Percentiles rank a stretch among this genome's conserved stretches.
Conservation (phyloP, 2,113 vertebrate genomes). For the Leiothrix lutea region DNA sequence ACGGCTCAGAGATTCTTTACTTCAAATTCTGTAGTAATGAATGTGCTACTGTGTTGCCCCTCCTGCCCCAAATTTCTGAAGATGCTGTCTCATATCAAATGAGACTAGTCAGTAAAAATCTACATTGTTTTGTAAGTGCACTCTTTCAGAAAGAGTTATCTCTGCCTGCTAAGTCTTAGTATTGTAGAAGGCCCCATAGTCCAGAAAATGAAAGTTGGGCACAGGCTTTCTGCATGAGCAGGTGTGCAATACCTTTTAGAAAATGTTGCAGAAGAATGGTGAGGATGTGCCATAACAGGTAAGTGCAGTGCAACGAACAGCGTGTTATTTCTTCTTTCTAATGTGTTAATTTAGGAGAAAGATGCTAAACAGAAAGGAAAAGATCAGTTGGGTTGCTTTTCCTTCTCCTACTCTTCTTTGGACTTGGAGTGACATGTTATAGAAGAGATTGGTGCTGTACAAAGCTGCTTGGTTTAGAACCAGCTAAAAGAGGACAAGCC, state of each 20-base stretch:
- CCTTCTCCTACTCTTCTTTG: not conserved
- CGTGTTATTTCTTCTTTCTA: not conserved
- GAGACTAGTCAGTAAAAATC: not conserved
- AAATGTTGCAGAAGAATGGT: not conserved
- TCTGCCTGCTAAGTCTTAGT: not conserved
- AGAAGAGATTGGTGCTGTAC: not conserved
- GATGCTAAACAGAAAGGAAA: not conserved
- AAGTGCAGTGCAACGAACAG: not conserved
- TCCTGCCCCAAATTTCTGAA: not conserved
- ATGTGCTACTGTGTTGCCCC: not conserved
- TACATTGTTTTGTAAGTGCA: accelerated
- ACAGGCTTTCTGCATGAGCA: not conserved
- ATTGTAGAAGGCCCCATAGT: not conserved
- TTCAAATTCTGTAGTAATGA: not conserved
- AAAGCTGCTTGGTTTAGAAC: not conserved
- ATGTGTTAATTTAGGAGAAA: not conserved
- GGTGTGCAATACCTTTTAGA: not conserved
- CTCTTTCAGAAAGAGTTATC: not conserved
- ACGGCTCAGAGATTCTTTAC: not conserved
- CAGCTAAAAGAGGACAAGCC: not conserved
- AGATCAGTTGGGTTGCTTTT: not conserved
- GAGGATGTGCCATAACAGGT: not conserved
- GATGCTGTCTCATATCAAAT: not conserved
- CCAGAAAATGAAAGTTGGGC: not conserved
- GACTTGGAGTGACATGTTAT: not conserved